Conservation (phyloP, 2,888 invertebrate species). For the Brachypalpus laphriformis region DNA sequence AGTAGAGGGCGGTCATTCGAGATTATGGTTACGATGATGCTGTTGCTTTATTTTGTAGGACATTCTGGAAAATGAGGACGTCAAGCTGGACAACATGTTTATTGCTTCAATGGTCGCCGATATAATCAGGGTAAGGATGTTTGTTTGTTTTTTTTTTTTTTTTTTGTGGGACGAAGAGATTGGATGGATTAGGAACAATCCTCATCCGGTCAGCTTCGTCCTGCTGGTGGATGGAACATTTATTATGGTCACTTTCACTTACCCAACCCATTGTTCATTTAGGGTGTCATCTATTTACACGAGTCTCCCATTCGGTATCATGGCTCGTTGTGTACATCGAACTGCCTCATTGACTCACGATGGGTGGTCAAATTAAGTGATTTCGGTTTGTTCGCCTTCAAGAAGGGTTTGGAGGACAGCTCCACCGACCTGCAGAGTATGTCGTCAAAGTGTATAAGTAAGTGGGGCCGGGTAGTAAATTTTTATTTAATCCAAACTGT, state of each 20-base stretch:
- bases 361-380: constrained; percentile 97
- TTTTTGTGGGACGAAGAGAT: neutral
- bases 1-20: constrained; percentile 71
- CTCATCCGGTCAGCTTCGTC: neutral
- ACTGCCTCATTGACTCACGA: constrained; percentile 96
- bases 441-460: constrained; percentile 88
- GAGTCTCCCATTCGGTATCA: constrained; percentile 94
- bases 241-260: constrained; percentile 58
- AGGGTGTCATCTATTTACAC: constrained; percentile 96
- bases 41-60: constrained; percentile 85
- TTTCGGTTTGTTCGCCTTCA: constrained; percentile 94
- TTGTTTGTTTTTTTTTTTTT: neutral
- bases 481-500: neutral
- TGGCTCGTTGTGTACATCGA: constrained; percentile 94
- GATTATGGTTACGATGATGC: constrained; percentile 14
- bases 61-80: constrained; percentile 96
- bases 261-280: constrained; percentile 62
- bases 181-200: constrained; percentile 7
- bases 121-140: constrained; percentile 91
- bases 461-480: constrained; percentile 77
- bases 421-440: constrained; percentile 85
- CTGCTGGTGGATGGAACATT: constrained; percentile 24
- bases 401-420: constrained; percentile 87
- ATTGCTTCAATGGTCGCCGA: constrained; percentile 97
- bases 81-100: constrained; percentile 98